A percentile compares a stretch with the other conserved stretches of the same genome.
Conservation (phyloP, 2,797 vertebrate genomes). For the Dicrostonyx torquatus region DNA sequence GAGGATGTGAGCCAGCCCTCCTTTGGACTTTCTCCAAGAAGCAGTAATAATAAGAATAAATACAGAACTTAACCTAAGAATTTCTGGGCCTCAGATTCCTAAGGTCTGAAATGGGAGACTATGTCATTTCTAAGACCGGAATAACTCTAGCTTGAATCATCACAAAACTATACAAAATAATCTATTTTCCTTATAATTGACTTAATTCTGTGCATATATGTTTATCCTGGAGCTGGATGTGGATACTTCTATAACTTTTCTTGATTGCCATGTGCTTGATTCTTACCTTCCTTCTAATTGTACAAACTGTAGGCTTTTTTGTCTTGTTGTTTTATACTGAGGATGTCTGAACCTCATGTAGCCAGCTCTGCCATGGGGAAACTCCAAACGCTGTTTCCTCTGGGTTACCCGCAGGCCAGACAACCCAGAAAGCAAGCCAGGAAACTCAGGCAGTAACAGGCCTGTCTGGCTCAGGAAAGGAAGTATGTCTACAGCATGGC, state of each 20-base stretch:
- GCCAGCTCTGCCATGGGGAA: background rate
- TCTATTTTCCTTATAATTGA: background rate
- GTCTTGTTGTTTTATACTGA: background rate
- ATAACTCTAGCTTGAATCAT: background rate
- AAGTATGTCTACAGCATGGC: background rate
- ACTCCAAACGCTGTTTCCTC: background rate
- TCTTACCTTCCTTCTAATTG: background rate
- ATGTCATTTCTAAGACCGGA: background rate
- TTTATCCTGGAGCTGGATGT: background rate
- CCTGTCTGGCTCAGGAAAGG: background rate
- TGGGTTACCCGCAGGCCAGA: background rate
- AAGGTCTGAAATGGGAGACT: background rate
- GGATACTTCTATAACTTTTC: background rate
- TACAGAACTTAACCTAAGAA: background rate
- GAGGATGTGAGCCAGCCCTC: background rate
- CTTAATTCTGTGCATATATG: background rate
- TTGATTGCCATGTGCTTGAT: background rate
- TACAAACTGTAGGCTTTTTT: background rate
- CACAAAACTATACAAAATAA: background rate
- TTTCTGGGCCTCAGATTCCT: constrained; percentile 9
- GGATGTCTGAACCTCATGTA: background rate
- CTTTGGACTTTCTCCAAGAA: background rate
- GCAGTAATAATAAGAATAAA: constrained; percentile 4
- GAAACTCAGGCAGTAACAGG: background rate
- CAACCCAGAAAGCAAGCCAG: constrained; percentile 13